A percentile compares a stretch with the other conserved stretches of the same genome.
Evolutionary conservation across 2,113 vertebrate genomes (phyloP).

Genomic region (Neogale vison): DNA sequence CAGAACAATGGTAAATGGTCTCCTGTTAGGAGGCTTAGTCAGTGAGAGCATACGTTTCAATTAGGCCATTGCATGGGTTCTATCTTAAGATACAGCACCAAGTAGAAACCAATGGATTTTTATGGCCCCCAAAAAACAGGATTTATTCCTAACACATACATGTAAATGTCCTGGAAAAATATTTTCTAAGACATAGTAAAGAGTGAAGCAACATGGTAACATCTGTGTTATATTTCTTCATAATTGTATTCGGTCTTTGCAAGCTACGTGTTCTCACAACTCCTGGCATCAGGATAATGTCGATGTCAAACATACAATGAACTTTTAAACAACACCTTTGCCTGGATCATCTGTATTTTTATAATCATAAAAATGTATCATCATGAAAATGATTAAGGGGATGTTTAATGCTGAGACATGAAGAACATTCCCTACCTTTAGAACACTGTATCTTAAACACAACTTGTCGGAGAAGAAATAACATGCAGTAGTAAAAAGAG

Average conservation of each 20-base stretch:
- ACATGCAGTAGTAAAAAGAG: background rate
- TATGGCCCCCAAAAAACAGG: background rate
- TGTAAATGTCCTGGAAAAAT: background rate
- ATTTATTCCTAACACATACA: background rate
- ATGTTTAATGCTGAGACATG: background rate
- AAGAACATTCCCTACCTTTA: background rate
- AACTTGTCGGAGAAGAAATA: background rate
- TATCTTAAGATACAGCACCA: background rate
- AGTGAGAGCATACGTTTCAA: background rate
- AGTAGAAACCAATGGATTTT: background rate
- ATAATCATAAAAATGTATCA: conserved; percentile 8
- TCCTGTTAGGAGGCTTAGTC: background rate
- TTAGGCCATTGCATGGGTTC: background rate
- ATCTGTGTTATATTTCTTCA: background rate
- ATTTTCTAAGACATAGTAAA: background rate
- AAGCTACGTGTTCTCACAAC: background rate
- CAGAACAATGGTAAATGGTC: background rate
- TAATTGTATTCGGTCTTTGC: conserved; percentile 24
- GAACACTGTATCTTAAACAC: background rate
- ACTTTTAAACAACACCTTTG: background rate
- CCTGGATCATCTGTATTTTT: background rate
- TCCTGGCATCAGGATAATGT: background rate
- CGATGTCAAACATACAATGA: background rate
- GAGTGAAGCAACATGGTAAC: background rate
- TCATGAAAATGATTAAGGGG: background rate